Base-by-base conservation (phyloP, 2,888 invertebrate species). In the Venusia cambrica region DNA sequence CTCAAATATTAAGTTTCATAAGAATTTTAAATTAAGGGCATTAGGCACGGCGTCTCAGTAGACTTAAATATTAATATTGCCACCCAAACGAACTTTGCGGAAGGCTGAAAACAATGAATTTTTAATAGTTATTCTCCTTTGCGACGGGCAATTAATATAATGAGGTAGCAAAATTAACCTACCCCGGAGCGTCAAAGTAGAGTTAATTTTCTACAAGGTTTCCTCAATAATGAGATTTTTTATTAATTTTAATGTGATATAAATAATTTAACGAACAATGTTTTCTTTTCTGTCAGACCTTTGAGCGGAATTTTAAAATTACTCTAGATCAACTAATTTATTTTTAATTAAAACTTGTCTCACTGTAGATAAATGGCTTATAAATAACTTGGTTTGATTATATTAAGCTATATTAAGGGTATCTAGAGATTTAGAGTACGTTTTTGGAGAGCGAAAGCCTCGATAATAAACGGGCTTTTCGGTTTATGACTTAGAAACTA, bases 1-100 rank as follows among this genome's bases (percentile, higher is more conserved):
- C 63, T 84, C 73, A 80, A 85, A 84, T 85, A 81, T 81, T 80
- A 81, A 84, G 74, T 84, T 81, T 71, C 65, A 68, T 72, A 74
- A 78, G 80, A 81, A 83, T 83, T 83, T 84, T 74, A 85, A 81
- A 83, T 83, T 72, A 74, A 57, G 67, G 71, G 61, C 68, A 77
- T 78, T 80, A 83, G 74, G 70, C 65, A 62, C 58, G 73, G 73
- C 71, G 70, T 75, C 75, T 75, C 64, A 58, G 66, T 56, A 53
- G 57, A 73, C 75, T 85, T 76, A 77, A 84, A 80, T 81, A 84
- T 84, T 84, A 75, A 85, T 76, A 80, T 74, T 65, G 68, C 68
- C 76, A 77, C 76, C 58, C 66, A 52, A 62, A 62, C 53, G 55
- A 73, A 73, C 64, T 75, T 61, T 57, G 63, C 51, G 50, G 61